A percentile compares a stretch with the other conserved stretches of the same genome.
Conservation (phyloP, 2,888 invertebrate species). For the Cheiracanthium punctorium region DNA sequence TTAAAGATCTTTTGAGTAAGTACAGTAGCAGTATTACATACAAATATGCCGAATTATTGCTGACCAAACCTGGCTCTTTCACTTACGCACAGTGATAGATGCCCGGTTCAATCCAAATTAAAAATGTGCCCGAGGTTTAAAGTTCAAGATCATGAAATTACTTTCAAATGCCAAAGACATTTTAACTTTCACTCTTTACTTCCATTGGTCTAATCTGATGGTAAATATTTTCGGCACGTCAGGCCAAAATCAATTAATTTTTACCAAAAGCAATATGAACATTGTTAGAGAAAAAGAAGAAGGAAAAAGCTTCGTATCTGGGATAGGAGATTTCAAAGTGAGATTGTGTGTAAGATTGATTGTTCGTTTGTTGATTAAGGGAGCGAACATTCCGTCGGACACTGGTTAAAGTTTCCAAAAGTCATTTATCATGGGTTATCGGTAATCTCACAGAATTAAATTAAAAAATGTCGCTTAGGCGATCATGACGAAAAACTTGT, state of each 20-base stretch:
- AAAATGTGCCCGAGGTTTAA: constrained; percentile 37
- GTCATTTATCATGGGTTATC: constrained; percentile 37
- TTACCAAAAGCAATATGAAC: constrained; percentile 9
- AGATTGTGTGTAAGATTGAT: constrained; percentile 59
- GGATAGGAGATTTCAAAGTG: constrained; percentile 50
- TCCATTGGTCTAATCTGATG: constrained; percentile 38
- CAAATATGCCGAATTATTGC: too few species aligned
- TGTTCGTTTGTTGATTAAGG: constrained; percentile 39
- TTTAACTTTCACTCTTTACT: constrained; percentile 40
- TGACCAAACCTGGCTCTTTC: too few species aligned
- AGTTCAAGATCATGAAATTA: constrained; percentile 42
- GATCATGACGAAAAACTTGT: constrained; percentile 43
- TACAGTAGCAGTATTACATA: too few species aligned
- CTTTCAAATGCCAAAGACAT: constrained; percentile 14
- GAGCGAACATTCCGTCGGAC: constrained; percentile 44
- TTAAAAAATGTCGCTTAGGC: constrained; percentile 58
- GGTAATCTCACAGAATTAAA: constrained; percentile 50
- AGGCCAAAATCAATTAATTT: constrained; percentile 63
- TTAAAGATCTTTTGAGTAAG: too few species aligned
- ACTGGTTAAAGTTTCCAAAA: constrained; percentile 36
- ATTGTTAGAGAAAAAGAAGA: constrained; percentile 33
- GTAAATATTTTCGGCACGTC: constrained; percentile 11
- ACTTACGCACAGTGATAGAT: too few species aligned
- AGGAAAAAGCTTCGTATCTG: neutral
- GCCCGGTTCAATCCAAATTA: constrained; percentile 45